Evolutionary conservation across 2,797 vertebrate species (phyloP).

Genomic region (Cephalopachus bancanus): DNA sequence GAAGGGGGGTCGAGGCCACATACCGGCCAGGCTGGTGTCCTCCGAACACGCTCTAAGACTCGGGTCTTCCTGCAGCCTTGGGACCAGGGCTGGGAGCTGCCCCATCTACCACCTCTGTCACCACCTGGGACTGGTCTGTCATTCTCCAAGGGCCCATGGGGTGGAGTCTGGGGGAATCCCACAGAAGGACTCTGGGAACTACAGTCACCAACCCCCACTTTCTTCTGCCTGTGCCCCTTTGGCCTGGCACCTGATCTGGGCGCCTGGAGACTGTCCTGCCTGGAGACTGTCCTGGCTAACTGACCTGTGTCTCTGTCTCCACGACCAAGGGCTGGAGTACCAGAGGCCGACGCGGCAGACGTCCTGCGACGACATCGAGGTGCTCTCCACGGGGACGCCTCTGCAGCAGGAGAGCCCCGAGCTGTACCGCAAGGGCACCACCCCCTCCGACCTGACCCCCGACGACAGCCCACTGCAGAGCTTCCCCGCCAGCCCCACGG

Average conservation of each 20-base stretch:
- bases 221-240: not conserved
- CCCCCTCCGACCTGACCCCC: constrained; percentile 94
- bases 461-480: constrained; percentile 96
- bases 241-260: not conserved
- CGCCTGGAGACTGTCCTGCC: fast-evolving
- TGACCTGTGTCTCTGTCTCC: fast-evolving
- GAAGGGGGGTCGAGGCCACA: not conserved
- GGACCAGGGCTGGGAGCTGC: not conserved
- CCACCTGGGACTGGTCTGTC: not conserved
- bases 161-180: not conserved
- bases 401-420: constrained; percentile 95
- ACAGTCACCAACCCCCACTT: too few species aligned
- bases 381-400: constrained; percentile 94
- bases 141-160: not conserved
- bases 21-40: fast-evolving
- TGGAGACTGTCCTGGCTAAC: not conserved
- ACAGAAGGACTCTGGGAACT: too few species aligned
- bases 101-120: fast-evolving
- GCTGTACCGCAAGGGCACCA: constrained; percentile 97
- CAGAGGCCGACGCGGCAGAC: constrained; percentile 96
- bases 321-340: constrained; percentile 94
- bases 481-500: constrained; percentile 93
- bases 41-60: fast-evolving
- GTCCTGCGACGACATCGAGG: constrained; percentile 96
- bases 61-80: too few species aligned